Base-by-base conservation (phyloP, 2,888 invertebrate genomes). In the Melitaea athalia region DNA sequence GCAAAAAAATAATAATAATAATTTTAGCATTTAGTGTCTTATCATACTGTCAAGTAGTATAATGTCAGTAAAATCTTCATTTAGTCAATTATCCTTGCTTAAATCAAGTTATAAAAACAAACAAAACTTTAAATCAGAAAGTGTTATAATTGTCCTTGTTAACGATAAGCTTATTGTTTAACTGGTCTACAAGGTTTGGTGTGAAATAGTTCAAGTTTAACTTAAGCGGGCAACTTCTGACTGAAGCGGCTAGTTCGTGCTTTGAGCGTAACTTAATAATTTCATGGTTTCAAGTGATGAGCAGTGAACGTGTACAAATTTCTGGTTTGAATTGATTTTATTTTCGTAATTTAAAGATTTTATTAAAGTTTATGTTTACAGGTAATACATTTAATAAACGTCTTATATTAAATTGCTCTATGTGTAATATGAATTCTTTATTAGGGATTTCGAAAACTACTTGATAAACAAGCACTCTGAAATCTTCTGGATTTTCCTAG, bases 181-280 rank as follows among this genome's bases (percentile, higher is more conserved):
- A 67, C 55, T 64, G 55, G 43, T 38, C 45, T 55, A 55, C 59
- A 17, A 60, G 60, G 67, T 63, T 55, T 42, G 52, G 66, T 49
- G 31, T 45, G 57, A 57, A 57, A 57, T 38, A 65, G 59, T 43
- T 52, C n/a, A 50, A 45, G 63, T 63, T 63, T 61, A 67, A 67
- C 57, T 49, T 67, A 67, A 72, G 62, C 62, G 62, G 52, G 64
- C 71, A 70, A 70, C 64, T 66, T 60, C 65, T 69, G 69, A 64
- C 69, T 72, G 68, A 67, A 64, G 61, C 52, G 61, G 60, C 53
- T 59, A 66, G 63, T 68, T 68, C 61, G 45, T 59, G 69, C 68
- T 65, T 70, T 45, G 63, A 69, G 49, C 57, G 65, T 63, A 64
- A 66, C 64, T 68, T 68, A 70, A 72, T 63, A 69, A 61, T 62